Evolutionary conservation across 1,140 invertebrate species (phyloP).

Genomic region (Drosophila parabipectinata): DNA sequence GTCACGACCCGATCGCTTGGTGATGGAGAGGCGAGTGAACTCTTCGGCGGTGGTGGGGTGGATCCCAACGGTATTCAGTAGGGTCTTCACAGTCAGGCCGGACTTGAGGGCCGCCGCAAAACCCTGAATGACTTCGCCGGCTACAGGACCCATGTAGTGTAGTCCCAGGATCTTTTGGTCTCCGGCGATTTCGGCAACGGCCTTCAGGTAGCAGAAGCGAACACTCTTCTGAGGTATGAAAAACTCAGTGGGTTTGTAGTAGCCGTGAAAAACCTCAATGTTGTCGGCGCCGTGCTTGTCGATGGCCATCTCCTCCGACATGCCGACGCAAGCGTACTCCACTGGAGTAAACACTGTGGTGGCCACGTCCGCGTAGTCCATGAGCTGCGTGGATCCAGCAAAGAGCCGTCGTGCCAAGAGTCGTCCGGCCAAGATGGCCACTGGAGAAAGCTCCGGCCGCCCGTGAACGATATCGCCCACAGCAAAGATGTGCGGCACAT

Average conservation of each 20-base stretch:
- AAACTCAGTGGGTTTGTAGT: conserved; percentile 97
- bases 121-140: conserved; percentile 98
- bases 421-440: conserved; percentile 97
- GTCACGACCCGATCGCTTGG: conserved; percentile 92
- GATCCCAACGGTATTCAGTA: conserved; percentile 96
- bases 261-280: conserved; percentile 95
- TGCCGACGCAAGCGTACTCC: conserved; percentile 97
- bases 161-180: conserved; percentile 95
- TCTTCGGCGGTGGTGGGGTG: conserved; percentile 98
- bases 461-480: conserved; percentile 97
- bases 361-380: conserved; percentile 97
- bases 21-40: conserved; percentile 91
- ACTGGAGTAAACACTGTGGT: conserved; percentile 98
- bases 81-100: conserved; percentile 94
- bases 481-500: conserved; percentile 94
- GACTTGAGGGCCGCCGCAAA: conserved; percentile 93
- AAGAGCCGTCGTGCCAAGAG: conserved; percentile 92
- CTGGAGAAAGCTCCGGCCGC: conserved; percentile 96
- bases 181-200: conserved; percentile 87
- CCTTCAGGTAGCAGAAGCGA: conserved; percentile 92
- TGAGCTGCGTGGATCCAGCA: conserved; percentile 86
- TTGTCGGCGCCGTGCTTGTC: conserved; percentile 87
- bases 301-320: conserved; percentile 95
- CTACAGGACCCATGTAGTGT: conserved; percentile 97
- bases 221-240: conserved; percentile 93